These are phyloP conservation scores for Drosophila pseudoobscura DNA, from an alignment of 1,140 invertebrate species.

Conservation along the genomic window DNA sequence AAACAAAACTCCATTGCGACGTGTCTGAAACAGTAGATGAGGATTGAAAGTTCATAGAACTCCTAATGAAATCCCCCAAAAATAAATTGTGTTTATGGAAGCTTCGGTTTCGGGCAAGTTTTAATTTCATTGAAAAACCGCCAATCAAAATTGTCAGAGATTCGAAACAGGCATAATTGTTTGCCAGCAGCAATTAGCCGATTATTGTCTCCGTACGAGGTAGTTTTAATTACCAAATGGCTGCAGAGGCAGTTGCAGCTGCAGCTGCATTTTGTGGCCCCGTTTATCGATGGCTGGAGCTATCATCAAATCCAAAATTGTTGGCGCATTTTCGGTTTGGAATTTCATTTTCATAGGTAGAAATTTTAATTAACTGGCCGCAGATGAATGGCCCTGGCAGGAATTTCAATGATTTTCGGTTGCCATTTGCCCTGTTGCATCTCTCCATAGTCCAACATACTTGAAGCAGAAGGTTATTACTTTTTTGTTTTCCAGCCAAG, in stretches of 20 bases:
- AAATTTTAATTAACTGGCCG: slow-evolving; percentile 1
- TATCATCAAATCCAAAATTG: not conserved
- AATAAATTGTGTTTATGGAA: slow-evolving; percentile 11
- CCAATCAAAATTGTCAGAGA: slow-evolving; percentile 25
- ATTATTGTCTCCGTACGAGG: slow-evolving; percentile 39
- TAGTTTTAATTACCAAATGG: slow-evolving; percentile 53
- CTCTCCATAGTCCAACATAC: no score
- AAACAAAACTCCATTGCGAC: slow-evolving; percentile 23
- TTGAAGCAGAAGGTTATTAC: no score
- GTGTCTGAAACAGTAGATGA: not conserved
- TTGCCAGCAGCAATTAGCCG: slow-evolving; percentile 28
- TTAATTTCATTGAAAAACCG: slow-evolving; percentile 12
- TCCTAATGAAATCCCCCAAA: slow-evolving; percentile 1
- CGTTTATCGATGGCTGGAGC: no score
- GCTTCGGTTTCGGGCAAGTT: slow-evolving; percentile 5
- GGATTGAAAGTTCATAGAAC: slow-evolving; percentile 10
- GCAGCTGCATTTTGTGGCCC: not conserved
- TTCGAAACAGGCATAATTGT: slow-evolving; percentile 27
- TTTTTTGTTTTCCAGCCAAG: no score
- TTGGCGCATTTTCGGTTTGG: not conserved
- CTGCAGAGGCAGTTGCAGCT: slow-evolving; percentile 8
- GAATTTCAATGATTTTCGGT: no score
- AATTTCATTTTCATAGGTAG: not conserved
- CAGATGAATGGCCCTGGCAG: not conserved
- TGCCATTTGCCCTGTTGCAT: no score